phyloP scores from a whole-genome alignment of 2,888 invertebrate genomes.

The Pyrgus malvae region DNA sequence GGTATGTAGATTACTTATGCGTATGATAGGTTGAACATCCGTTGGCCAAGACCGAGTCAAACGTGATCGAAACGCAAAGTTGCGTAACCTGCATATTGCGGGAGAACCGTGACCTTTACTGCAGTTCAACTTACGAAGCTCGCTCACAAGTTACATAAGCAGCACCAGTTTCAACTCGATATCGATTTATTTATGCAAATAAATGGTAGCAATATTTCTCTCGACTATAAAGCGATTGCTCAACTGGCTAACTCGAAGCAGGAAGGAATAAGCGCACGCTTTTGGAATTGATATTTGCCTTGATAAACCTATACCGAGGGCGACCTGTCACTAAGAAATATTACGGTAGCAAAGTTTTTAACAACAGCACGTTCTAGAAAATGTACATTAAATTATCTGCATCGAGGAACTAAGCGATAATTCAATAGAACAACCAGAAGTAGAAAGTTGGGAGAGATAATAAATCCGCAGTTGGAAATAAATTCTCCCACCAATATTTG shows the following conservation, averaged over 20 bases:
- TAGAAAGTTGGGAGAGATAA: background rate
- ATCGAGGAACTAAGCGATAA: background rate
- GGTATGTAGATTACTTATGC: background rate
- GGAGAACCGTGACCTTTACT: conserved; percentile 24
- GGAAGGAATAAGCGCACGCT: conserved; percentile 10
- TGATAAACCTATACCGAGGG: conserved; percentile 3
- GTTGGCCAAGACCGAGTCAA: conserved; percentile 20
- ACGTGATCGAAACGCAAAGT: conserved; percentile 20
- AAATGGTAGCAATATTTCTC: conserved; percentile 15
- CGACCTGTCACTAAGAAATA: conserved; percentile 14
- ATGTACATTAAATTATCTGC: conserved; percentile 1
- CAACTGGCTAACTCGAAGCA: conserved; percentile 10
- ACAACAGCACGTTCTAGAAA: background rate
- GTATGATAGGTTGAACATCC: conserved; percentile 5
- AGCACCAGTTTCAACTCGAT: background rate
- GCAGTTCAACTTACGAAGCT: conserved; percentile 14
- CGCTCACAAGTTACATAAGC: conserved; percentile 9
- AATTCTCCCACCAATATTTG: conserved; percentile 23
- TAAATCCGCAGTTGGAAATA: conserved; percentile 13
- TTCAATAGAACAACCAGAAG: conserved; percentile 2
- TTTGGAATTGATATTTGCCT: conserved; percentile 9
- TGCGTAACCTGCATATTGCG: conserved; percentile 14
- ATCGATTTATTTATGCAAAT: conserved; percentile 21
- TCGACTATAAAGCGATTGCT: conserved; percentile 7
- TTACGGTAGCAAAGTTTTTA: background rate